A percentile compares a stretch with the other conserved stretches of the same genome.
These are phyloP conservation scores for Aldrovandia affinis DNA, from an alignment of 2,797 vertebrate genomes.

Conservation along the genomic window DNA sequence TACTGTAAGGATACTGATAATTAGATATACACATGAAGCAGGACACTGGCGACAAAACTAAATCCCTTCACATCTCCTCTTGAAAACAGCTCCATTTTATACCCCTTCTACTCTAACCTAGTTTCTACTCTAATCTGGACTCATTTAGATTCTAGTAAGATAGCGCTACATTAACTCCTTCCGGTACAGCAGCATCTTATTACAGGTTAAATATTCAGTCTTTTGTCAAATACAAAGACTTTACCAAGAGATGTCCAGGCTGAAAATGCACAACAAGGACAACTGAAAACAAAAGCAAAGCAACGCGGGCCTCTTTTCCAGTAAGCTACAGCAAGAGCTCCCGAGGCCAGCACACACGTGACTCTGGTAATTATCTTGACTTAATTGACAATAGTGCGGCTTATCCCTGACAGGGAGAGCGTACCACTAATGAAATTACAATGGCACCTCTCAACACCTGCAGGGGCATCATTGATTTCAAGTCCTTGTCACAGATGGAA, in stretches of 20 bases:
- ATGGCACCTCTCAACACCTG: conserved; percentile 9
- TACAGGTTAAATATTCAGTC: neutral
- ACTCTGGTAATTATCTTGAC: conserved; percentile 26
- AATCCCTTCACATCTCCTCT: neutral
- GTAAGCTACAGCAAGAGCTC: neutral
- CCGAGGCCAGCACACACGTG: conserved; percentile 3
- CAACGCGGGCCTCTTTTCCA: conserved; percentile 12
- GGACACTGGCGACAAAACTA: neutral
- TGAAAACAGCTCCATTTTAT: neutral
- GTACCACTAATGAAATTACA: conserved; percentile 19
- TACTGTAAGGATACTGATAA: neutral
- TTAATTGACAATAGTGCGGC: conserved; percentile 8
- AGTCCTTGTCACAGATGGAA: neutral
- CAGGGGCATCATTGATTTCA: neutral
- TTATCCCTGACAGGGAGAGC: conserved; percentile 15
- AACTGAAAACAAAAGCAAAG: conserved; percentile 12
- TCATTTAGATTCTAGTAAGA: neutral
- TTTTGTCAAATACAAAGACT: neutral
- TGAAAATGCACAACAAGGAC: neutral
- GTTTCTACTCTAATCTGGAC: neutral
- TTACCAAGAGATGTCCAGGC: neutral
- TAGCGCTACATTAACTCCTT: neutral
- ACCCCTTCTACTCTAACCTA: conserved; percentile 9
- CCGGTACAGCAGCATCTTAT: neutral
- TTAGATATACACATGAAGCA: neutral